These are phyloP conservation scores for Mystacornis crossleyi DNA, from an alignment of 2,113 vertebrate genomes.

Conservation along the genomic window DNA sequence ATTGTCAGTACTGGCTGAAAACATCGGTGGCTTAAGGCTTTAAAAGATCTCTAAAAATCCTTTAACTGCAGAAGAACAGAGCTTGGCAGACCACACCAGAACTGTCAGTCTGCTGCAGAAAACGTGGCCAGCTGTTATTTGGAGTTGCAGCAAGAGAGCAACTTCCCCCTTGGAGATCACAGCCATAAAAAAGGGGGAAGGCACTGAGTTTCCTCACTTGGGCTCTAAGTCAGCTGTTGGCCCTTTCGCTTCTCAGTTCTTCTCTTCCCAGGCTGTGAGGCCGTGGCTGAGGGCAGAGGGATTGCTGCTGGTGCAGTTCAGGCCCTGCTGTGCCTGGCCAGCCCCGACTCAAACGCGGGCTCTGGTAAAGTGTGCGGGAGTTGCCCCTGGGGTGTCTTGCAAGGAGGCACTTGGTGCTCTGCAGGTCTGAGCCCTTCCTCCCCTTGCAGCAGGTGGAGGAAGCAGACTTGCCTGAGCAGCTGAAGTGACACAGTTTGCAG, in stretches of 20 bases:
- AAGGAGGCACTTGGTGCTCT: background rate
- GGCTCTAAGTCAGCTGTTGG: background rate
- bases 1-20: background rate
- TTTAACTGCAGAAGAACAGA: background rate
- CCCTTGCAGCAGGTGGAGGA: rapidly evolving
- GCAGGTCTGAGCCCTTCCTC: background rate
- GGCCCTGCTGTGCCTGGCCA: background rate
- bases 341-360: background rate
- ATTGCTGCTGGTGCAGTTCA: background rate
- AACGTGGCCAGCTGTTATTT: background rate
- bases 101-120: background rate
- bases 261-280: background rate
- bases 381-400: background rate
- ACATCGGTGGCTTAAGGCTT: background rate
- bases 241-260: background rate
- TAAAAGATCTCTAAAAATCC: background rate
- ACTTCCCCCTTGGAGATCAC: background rate
- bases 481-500: background rate
- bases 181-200: background rate
- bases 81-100: background rate
- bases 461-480: background rate
- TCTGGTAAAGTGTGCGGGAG: background rate
- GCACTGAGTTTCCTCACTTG: background rate
- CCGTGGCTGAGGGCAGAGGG: background rate
- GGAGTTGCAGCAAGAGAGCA: background rate